Percentiles rank a stretch among this genome's conserved stretches.
phyloP scores from a whole-genome alignment of 1,140 invertebrate genomes.

The Drosophila obscura region DNA sequence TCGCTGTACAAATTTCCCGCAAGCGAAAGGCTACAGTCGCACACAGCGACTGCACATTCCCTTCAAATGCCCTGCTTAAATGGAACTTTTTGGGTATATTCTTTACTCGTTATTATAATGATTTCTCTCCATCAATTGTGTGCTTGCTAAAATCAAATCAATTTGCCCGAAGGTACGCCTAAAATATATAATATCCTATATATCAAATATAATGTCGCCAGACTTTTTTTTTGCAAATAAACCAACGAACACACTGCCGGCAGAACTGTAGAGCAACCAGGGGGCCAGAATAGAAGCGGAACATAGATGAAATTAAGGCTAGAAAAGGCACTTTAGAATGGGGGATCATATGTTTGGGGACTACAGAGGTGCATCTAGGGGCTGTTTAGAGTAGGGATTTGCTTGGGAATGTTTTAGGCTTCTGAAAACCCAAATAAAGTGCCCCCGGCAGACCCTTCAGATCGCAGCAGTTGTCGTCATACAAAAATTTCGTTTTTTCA shows the following conservation, averaged over 20 bases:
- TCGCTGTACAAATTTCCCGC: no score
- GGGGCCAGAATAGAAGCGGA: slow-evolving; percentile 23
- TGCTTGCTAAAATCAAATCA: slow-evolving; percentile 47
- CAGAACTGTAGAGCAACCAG: neutral
- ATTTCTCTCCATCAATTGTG: slow-evolving; percentile 50
- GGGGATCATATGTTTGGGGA: neutral
- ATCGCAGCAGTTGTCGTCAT: slow-evolving; percentile 26
- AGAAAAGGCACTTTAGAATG: slow-evolving; percentile 79
- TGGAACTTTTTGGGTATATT: no score
- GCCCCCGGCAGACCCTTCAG: slow-evolving; percentile 10
- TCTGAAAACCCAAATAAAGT: slow-evolving; percentile 30
- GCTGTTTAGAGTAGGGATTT: neutral
- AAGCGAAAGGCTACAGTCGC: no score
- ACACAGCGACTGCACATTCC: no score
- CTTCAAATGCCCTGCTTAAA: no score
- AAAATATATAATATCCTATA: slow-evolving; percentile 45
- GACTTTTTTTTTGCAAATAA: slow-evolving; percentile 51
- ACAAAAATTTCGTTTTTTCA: slow-evolving; percentile 61
- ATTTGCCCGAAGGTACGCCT: slow-evolving; percentile 69
- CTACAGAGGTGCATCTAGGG: neutral
- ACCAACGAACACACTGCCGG: slow-evolving; percentile 51
- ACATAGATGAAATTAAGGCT: slow-evolving; percentile 64
- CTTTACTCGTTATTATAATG: slow-evolving; percentile 45
- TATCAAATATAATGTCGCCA: slow-evolving; percentile 44
- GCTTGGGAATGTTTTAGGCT: neutral